Evolutionary conservation across 2,888 invertebrate species (phyloP).

Genomic region (Euphydryas editha): DNA sequence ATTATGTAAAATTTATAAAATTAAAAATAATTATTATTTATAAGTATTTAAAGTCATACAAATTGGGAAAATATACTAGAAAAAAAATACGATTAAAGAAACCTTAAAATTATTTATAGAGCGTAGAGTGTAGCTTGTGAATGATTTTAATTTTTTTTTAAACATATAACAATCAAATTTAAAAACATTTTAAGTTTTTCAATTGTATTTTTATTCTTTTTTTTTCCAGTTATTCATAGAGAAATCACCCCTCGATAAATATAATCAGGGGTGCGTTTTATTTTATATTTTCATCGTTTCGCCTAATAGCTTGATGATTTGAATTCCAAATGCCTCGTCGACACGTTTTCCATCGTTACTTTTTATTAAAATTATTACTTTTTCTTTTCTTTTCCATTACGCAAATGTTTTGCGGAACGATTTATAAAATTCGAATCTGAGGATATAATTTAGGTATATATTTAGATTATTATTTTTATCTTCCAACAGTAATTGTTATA

Average conservation of each 20-base stretch:
- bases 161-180: background rate
- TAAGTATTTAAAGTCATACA: too few species aligned
- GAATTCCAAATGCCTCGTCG: conserved; percentile 39
- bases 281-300: conserved; percentile 37
- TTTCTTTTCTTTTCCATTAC: conserved; percentile 28
- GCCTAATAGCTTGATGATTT: conserved; percentile 35
- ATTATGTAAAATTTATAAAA: too few species aligned
- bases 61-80: too few species aligned
- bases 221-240: background rate
- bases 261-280: conserved; percentile 35
- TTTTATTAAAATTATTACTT: conserved; percentile 40
- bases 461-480: background rate
- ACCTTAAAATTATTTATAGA: too few species aligned
- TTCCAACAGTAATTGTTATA: background rate
- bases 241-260: conserved; percentile 14
- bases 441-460: background rate
- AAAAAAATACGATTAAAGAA: too few species aligned
- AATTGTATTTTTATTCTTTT: background rate
- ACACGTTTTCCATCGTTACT: conserved; percentile 38
- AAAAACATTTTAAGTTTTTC: background rate
- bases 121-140: too few species aligned
- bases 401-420: conserved; percentile 27
- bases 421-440: conserved; percentile 20
- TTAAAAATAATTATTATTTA: too few species aligned
- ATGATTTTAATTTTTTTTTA: too few species aligned